Evolutionary conservation across 2,888 invertebrate genomes (phyloP).

Genomic region (Hecatera dysodea): DNA sequence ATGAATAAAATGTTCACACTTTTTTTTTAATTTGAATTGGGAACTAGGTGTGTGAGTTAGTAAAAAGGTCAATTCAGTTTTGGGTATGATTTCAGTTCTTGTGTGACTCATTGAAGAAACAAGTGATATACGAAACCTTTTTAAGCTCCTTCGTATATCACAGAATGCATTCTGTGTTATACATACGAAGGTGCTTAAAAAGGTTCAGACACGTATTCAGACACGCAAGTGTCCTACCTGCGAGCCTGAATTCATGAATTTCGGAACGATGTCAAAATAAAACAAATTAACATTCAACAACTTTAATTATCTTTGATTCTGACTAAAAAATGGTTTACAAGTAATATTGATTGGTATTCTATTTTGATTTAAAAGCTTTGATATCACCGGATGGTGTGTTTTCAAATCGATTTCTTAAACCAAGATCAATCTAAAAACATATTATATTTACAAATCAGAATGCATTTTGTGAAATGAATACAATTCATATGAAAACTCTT

Average conservation of each 20-base stretch:
- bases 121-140: no score
- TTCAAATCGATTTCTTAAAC: not conserved
- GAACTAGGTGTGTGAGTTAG: slow-evolving; percentile 25
- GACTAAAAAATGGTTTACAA: no score
- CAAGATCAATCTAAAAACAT: not conserved
- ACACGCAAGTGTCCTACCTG: no score
- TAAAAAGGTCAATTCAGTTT: slow-evolving; percentile 43
- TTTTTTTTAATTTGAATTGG: slow-evolving; percentile 17
- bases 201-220: no score
- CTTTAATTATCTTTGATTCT: no score
- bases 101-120: slow-evolving; percentile 22
- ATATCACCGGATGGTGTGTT: not conserved
- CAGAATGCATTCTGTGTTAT: no score
- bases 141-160: no score
- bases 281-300: no score
- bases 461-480: not conserved
- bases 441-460: not conserved
- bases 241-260: no score
- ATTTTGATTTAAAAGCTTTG: not conserved
- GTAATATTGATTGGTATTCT: not conserved
- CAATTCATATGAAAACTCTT: no score
- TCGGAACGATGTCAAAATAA: no score
- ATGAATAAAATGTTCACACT: slow-evolving; percentile 30
- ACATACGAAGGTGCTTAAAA: no score
- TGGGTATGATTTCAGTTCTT: slow-evolving; percentile 32